phyloP scores from a whole-genome alignment of 2,888 invertebrate genomes.

The Eutolmus rufibarbis region DNA sequence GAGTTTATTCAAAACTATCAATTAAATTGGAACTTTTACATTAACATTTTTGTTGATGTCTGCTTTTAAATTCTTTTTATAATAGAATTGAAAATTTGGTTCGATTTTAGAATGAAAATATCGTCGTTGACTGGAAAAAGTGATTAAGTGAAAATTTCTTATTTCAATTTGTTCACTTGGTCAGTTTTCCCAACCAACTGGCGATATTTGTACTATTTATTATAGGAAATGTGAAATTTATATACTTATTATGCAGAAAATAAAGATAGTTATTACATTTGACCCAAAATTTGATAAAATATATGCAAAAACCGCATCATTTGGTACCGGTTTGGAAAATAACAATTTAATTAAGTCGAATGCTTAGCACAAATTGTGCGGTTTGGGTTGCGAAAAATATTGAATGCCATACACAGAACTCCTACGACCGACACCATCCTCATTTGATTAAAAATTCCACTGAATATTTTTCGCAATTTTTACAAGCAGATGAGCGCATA shows the following conservation, averaged over 20 bases:
- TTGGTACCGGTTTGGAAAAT: not conserved
- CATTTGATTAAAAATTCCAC: not conserved
- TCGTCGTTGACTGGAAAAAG: too few relatives aligned
- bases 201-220: not conserved
- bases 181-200: too few relatives aligned
- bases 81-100: too few relatives aligned
- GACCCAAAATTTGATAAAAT: not conserved
- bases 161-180: too few relatives aligned
- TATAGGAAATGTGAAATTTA: not conserved
- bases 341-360: not conserved
- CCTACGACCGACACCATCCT: not conserved
- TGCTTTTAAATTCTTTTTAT: too few relatives aligned
- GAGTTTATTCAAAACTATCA: too few relatives aligned
- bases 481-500: not conserved
- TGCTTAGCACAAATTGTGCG: not conserved
- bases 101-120: too few relatives aligned
- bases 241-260: not conserved
- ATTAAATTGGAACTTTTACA: too few relatives aligned
- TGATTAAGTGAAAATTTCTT: too few relatives aligned
- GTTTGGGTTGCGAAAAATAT: not conserved
- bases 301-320: not conserved
- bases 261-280: not conserved
- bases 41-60: too few relatives aligned
- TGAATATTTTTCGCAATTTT: not conserved
- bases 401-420: not conserved